Conservation (phyloP, 2,797 vertebrate genomes). For the Melanotaenia trifasciata region DNA sequence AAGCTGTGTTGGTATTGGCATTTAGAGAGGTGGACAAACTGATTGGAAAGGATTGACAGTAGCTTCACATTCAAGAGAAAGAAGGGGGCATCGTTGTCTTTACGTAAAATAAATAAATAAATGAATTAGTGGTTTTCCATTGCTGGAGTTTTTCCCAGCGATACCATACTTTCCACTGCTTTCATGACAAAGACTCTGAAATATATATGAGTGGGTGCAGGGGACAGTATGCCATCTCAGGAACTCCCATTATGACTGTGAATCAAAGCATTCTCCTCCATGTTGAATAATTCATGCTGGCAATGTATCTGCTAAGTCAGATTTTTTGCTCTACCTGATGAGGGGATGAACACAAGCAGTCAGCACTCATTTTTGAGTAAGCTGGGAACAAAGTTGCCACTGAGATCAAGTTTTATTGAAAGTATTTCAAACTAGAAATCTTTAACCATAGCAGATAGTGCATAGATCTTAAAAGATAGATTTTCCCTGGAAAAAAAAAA, state of each 20-base stretch:
- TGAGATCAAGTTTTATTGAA: slow-evolving; percentile 30
- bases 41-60: slow-evolving; percentile 27
- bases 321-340: slow-evolving; percentile 49
- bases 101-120: neutral
- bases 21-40: slow-evolving; percentile 16
- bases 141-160: slow-evolving; percentile 26
- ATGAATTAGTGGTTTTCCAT: slow-evolving; percentile 17
- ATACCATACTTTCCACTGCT: slow-evolving; percentile 36
- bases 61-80: slow-evolving; percentile 13
- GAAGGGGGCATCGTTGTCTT: neutral
- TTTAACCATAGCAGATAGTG: slow-evolving; percentile 50
- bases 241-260: slow-evolving; percentile 76
- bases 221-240: slow-evolving; percentile 65
- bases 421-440: slow-evolving; percentile 39
- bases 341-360: slow-evolving; percentile 49
- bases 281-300: slow-evolving; percentile 76
- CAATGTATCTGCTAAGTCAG: slow-evolving; percentile 78
- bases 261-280: slow-evolving; percentile 72
- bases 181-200: slow-evolving; percentile 73
- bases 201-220: slow-evolving; percentile 72
- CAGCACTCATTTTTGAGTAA: slow-evolving; percentile 26
- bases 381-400: slow-evolving; percentile 25
- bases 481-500: neutral
- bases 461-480: slow-evolving; percentile 38
- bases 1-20: neutral